phyloP scores from a whole-genome alignment of 2,797 vertebrate genomes.

The Neostethus bicornis region DNA sequence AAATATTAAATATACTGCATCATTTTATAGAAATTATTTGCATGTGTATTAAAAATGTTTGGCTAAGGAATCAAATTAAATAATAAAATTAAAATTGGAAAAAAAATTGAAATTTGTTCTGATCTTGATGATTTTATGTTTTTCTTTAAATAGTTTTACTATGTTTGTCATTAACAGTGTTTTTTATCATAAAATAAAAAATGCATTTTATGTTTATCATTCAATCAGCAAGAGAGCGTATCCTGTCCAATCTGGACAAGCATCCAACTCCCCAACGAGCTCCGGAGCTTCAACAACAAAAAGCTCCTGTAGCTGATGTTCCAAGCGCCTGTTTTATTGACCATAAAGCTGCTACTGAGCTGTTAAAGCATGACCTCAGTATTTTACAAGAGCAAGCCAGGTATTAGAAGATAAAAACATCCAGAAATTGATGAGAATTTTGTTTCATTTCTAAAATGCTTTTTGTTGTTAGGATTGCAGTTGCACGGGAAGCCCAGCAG shows the following conservation, averaged over 20 bases:
- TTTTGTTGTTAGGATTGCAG: slow-evolving; percentile 82
- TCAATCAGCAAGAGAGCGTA: slow-evolving; percentile 86
- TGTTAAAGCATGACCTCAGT: slow-evolving; percentile 84
- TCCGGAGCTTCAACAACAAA: slow-evolving; percentile 78
- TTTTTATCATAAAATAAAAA: not conserved
- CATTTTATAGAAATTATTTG: no score
- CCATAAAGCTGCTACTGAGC: slow-evolving; percentile 79
- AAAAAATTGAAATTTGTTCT: not conserved
- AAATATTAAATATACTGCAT: not conserved
- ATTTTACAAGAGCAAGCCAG: slow-evolving; percentile 89
- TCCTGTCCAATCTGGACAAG: slow-evolving; percentile 89
- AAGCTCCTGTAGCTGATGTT: slow-evolving; percentile 87
- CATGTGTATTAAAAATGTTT: no score
- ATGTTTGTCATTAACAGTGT: not conserved
- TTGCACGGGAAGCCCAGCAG: slow-evolving; percentile 92
- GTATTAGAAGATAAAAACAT: slow-evolving; percentile 68
- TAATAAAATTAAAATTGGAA: no score
- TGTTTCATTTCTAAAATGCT: not conserved
- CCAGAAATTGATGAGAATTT: not conserved
- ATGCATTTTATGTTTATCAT: slow-evolving; percentile 12
- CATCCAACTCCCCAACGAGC: slow-evolving; percentile 82
- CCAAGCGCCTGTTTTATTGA: slow-evolving; percentile 80
- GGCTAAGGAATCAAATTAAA: no score
- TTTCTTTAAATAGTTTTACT: not conserved
- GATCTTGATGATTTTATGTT: no score